Evolutionary conservation across 2,797 vertebrate genomes (phyloP).

Genomic region (Artibeus lituratus): DNA sequence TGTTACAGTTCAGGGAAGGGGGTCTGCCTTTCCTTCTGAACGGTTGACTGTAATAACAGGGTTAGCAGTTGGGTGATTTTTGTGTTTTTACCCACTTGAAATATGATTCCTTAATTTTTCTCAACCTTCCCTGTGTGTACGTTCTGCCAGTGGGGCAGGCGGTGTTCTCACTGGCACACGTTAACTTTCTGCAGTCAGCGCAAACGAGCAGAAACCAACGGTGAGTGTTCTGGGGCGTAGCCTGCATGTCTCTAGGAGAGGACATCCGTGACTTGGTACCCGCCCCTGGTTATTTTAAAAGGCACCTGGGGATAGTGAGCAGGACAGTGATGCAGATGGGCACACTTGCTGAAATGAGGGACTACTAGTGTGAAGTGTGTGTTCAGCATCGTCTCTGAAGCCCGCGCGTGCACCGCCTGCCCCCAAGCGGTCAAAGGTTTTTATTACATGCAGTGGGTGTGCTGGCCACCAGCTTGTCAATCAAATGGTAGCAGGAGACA

Average conservation of each 20-base stretch:
- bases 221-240: not conserved
- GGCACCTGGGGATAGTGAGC: not conserved
- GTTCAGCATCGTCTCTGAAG: not conserved
- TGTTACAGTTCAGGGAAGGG: not conserved
- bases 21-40: not conserved
- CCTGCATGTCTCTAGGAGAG: not conserved
- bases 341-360: not conserved
- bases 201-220: not conserved
- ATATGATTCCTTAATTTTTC: not conserved
- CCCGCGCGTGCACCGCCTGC: no score
- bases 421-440: not conserved
- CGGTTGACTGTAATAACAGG: not conserved
- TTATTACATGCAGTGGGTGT: not conserved
- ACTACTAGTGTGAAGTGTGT: not conserved
- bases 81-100: not conserved
- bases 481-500: not conserved
- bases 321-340: not conserved
- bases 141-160: not conserved
- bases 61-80: not conserved
- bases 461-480: not conserved
- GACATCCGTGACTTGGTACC: not conserved
- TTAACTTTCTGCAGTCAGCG: not conserved
- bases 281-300: not conserved
- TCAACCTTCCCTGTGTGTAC: not conserved
- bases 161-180: not conserved